phyloP scores from a whole-genome alignment of 2,113 vertebrate species.

The Paradoxurus hermaphroditus region DNA sequence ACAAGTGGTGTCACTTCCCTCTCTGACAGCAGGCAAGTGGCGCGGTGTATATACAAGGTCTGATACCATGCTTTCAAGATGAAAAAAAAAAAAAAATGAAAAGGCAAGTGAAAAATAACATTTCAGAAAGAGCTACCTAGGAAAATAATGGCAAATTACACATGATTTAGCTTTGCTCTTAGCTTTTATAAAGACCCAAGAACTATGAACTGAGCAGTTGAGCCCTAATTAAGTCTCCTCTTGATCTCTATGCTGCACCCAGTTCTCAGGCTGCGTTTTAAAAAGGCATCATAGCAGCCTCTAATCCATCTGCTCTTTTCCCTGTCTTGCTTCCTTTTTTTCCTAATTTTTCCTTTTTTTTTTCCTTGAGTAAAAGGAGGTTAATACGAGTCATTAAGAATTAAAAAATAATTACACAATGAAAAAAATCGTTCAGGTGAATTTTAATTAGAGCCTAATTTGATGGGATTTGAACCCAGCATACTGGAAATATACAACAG shows the following conservation, averaged over 20 bases:
- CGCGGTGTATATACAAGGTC: conserved; percentile 59
- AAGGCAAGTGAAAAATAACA: conserved; percentile 42
- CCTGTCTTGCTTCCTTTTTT: not conserved
- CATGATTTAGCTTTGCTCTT: conserved; percentile 52
- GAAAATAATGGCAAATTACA: conserved; percentile 73
- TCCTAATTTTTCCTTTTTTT: not conserved
- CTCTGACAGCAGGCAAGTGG: conserved; percentile 65
- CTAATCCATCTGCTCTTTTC: conserved; percentile 31
- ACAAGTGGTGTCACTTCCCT: conserved; percentile 68
- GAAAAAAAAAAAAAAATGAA: conserved; percentile 12
- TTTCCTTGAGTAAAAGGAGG: conserved; percentile 32
- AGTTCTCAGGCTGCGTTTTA: not conserved
- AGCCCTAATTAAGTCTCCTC: conserved; percentile 69
- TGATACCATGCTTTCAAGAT: conserved; percentile 58
- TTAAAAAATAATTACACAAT: conserved; percentile 61
- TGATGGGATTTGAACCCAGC: conserved; percentile 69
- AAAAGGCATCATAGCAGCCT: not conserved
- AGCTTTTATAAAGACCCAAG: conserved; percentile 58
- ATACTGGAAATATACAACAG: conserved; percentile 51
- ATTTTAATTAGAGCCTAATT: conserved; percentile 70
- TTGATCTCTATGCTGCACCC: conserved; percentile 23
- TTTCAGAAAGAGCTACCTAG: conserved; percentile 43
- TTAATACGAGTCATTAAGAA: conserved; percentile 63
- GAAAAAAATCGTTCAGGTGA: conserved; percentile 55
- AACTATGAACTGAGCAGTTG: conserved; percentile 56